Conservation (phyloP, 2,113 vertebrate genomes). For the Hepsetus odoe region DNA sequence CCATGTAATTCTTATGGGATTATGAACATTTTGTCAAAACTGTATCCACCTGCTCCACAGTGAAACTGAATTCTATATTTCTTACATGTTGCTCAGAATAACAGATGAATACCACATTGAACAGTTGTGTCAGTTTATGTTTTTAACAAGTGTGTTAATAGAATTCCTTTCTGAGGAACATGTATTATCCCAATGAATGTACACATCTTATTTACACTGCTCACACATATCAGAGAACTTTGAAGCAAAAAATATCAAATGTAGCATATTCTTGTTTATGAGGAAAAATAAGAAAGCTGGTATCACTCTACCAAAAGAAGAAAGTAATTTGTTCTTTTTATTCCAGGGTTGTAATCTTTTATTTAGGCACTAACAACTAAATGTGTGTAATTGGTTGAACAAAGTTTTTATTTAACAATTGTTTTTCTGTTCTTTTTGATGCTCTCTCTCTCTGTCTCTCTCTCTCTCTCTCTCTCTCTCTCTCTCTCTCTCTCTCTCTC, state of each 20-base stretch:
- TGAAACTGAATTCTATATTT: background rate
- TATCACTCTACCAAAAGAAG: background rate
- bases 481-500: background rate
- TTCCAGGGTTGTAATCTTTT: background rate
- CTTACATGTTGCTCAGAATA: background rate
- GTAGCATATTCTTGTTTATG: constrained; percentile 5
- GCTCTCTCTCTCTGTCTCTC: background rate
- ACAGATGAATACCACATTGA: background rate
- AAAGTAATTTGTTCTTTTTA: background rate
- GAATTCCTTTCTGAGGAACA: background rate
- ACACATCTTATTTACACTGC: no score
- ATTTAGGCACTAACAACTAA: background rate
- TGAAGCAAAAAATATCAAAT: constrained; percentile 15
- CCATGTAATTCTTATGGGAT: background rate
- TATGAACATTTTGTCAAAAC: no score
- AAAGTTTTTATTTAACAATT: no score
- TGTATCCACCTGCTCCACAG: background rate
- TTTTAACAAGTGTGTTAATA: background rate
- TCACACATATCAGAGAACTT: background rate
- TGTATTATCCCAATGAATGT: background rate
- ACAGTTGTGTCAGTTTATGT: background rate
- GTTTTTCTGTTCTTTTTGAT: background rate
- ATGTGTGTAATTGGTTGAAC: background rate
- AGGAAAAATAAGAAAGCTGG: background rate
- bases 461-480: background rate